Base-by-base conservation (phyloP, 2,113 vertebrate species). In the Larimichthys crocea region DNA sequence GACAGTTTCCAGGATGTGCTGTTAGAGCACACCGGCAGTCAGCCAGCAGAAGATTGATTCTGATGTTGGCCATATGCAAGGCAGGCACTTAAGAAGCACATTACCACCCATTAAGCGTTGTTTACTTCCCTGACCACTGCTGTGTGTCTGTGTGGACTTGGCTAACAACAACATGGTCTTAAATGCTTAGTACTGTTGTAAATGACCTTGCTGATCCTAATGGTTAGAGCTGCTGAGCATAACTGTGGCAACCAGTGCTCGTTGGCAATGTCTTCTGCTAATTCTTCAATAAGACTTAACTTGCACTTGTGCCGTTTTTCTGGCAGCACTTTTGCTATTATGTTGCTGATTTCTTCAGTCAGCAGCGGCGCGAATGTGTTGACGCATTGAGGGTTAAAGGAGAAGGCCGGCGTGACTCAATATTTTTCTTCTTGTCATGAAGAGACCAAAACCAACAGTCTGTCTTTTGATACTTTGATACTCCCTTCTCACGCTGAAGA, bases 41-140 rank as follows among this genome's bases (percentile, higher is more conserved):
- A 3, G 85, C 90, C 91, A 87, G 79, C 35, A 61, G 44, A 64
- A 76, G 90, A 94, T 94, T 92, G 92, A 93, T 93, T 80, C 68
- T 78, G 84, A 87, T 80, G 19, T 80, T 75, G 84, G 64, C 87
- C 84, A 67, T 88, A 91, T 91, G 86, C 89, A 91, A 84, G 83
- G 85, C 67, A 49, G 79, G 89, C 92, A 89, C 91, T 93, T 93
- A 91, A 89, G 89, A 84, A 90, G 71, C 87, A 88, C 92, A 94
- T 93, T 94, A 94, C 86, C 81, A 49, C 31, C 90, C 91, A 93
- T 94, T 94, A 93, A 83, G 87, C 24, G 83, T 86, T 92, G 91
- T 94, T 92, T 92, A 91, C 90, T 87, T 91, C 87, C 87, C 60
- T 74, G 75, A 84, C 74, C 35, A 22, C 77, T 72, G 76, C 84